A percentile compares a stretch with the other conserved stretches of the same genome.
Evolutionary conservation across 2,888 invertebrate genomes (phyloP).

Genomic region (Callyntrura sp.): DNA sequence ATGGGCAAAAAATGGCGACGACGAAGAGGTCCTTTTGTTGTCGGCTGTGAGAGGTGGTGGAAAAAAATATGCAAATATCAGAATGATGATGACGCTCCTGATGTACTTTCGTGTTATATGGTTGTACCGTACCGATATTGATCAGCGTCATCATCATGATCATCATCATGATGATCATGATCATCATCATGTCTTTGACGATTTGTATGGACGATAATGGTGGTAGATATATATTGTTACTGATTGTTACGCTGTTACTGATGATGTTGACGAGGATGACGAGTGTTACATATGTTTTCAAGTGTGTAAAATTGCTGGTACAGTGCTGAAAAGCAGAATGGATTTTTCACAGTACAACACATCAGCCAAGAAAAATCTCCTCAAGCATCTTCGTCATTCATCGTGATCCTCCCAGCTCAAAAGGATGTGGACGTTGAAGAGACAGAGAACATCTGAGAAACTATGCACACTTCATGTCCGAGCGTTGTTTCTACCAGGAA

Average conservation of each 20-base stretch:
- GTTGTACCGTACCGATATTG: too few species aligned
- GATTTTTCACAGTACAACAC: too few species aligned
- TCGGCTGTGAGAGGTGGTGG: background rate
- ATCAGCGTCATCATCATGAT: too few species aligned
- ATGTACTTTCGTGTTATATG: too few species aligned
- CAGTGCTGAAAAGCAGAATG: constrained; percentile 11
- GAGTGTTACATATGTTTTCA: constrained; percentile 56
- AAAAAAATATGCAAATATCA: constrained; percentile 11
- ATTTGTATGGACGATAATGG: background rate
- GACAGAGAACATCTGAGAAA: too few species aligned
- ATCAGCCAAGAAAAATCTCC: background rate
- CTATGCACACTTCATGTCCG: too few species aligned
- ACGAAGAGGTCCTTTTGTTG: too few species aligned
- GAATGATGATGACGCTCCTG: background rate
- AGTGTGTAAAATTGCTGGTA: constrained; percentile 51
- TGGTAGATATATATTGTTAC: too few species aligned
- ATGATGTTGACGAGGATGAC: background rate
- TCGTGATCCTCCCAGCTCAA: background rate
- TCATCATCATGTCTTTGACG: too few species aligned
- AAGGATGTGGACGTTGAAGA: background rate
- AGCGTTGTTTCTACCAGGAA: background rate
- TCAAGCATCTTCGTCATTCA: background rate
- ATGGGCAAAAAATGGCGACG: background rate
- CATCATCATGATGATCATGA: too few species aligned
- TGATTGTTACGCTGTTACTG: background rate